A percentile compares a stretch with the other conserved stretches of the same genome.
Evolutionary conservation across 2,113 vertebrate species (phyloP).

Genomic region (Axis porcinus): DNA sequence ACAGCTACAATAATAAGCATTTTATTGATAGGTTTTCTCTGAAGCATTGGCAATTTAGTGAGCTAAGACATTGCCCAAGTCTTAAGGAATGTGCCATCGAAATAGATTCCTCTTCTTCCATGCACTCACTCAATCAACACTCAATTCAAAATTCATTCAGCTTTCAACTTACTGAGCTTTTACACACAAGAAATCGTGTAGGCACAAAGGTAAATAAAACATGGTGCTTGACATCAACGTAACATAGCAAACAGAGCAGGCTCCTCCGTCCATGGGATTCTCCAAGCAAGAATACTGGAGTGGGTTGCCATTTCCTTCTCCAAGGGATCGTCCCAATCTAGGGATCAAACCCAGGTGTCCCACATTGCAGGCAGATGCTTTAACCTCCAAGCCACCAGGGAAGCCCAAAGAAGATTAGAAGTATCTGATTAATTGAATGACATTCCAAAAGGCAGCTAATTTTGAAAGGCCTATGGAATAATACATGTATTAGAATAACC

Average conservation of each 20-base stretch:
- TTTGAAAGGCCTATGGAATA: neutral
- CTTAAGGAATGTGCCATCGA: neutral
- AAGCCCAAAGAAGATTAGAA: neutral
- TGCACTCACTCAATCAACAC: neutral
- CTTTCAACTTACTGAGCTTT: neutral
- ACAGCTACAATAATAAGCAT: neutral
- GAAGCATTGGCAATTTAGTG: neutral
- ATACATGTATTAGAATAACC: neutral
- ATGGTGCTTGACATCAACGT: neutral
- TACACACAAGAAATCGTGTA: neutral
- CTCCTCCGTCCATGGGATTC: no score
- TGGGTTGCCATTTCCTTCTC: no score
- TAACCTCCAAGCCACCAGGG: no score
- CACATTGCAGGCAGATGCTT: no score
- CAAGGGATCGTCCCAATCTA: no score
- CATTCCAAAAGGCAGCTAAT: neutral
- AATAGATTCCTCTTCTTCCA: neutral
- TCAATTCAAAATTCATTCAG: neutral
- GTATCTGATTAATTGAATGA: slow-evolving; percentile 14
- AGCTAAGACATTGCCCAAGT: neutral
- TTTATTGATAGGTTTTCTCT: neutral
- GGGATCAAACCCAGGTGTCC: no score
- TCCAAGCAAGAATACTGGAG: no score
- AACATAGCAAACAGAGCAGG: neutral
- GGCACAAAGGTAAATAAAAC: neutral